These are phyloP conservation scores for Drosophila subpulchrella DNA, from an alignment of 1,140 invertebrate genomes.

Conservation along the genomic window DNA sequence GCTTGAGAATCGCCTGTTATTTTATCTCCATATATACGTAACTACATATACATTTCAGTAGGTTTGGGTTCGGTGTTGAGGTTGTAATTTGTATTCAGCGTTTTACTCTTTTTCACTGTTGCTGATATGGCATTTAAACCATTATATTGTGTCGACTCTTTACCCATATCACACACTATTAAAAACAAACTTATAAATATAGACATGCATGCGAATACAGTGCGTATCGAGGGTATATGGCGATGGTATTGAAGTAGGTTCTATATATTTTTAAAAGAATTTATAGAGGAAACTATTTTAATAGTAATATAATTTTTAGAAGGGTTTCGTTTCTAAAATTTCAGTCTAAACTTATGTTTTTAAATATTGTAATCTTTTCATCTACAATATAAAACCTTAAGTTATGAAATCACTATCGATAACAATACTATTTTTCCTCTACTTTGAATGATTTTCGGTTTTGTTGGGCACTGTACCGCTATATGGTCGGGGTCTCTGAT, in stretches of 20 bases:
- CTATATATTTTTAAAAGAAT: too few relatives aligned
- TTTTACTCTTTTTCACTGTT: constrained; percentile 53
- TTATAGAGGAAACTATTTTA: too few relatives aligned
- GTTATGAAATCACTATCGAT: not conserved
- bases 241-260: not conserved
- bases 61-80: constrained; percentile 36
- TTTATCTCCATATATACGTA: constrained; percentile 54
- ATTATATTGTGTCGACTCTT: constrained; percentile 60
- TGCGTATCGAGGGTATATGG: constrained; percentile 15
- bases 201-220: constrained; percentile 27
- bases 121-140: constrained; percentile 80
- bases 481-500: constrained; percentile 69
- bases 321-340: not conserved
- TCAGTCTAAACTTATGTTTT: too few relatives aligned
- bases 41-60: constrained; percentile 12
- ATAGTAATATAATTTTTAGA: too few relatives aligned
- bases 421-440: not conserved
- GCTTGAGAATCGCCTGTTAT: constrained; percentile 71
- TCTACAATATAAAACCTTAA: too few relatives aligned
- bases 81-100: constrained; percentile 77
- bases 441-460: constrained; percentile 10
- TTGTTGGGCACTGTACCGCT: constrained; percentile 21
- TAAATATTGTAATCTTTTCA: too few relatives aligned
- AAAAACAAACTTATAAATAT: constrained; percentile 38
- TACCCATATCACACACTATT: constrained; percentile 42